Base-by-base conservation (phyloP, 2,888 invertebrate genomes). In the Ceramica pisi region DNA sequence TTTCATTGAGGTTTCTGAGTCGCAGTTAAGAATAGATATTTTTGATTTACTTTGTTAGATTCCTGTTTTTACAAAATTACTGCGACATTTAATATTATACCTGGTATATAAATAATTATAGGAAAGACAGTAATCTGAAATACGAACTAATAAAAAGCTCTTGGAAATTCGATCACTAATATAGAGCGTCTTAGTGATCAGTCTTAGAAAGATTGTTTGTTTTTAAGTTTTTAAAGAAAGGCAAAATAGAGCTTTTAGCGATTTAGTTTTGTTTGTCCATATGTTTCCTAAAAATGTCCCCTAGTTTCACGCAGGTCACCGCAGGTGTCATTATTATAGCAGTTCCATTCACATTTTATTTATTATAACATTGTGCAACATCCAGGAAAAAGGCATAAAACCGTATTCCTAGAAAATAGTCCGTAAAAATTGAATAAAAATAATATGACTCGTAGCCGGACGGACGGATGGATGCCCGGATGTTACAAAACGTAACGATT, bases 401-500 rank as follows among this genome's bases (percentile, higher is more conserved):
- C 35, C 21, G 19, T 48, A 48, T 78, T 78, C 62, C 38, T 6
- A 53, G 74, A 74, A 78, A 74, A 74, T n/a, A n/a, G 26, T 12
- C 50, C 16, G 61, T 69, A 62, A 70, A 62, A 69, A 46, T 23
- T 23, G 21, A 73, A 78, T 46, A 78, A 63, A 66, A 66, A 53
- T 50, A 50, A 68, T 55, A 67, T 41, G 53, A 46, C 44, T 51
- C 61, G 59, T 48, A 67, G 60, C 55, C 60, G 73, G 77, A 73
- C 73, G 82, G 78, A 80, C 26, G 71, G 75, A 72, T 60, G 69
- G 56, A 71, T 63, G 59, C 68, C 83, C 81, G 83, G 83, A 84
- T 84, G 84, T 83, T 84, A 72, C 84, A 82, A 83, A 84, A 80
- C 73, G 73, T 75, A 78, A 71, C 66, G 70, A 68, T 82, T 78